phyloP scores from a whole-genome alignment of 1,140 invertebrate genomes.

The Tyrophagus putrescentiae region DNA sequence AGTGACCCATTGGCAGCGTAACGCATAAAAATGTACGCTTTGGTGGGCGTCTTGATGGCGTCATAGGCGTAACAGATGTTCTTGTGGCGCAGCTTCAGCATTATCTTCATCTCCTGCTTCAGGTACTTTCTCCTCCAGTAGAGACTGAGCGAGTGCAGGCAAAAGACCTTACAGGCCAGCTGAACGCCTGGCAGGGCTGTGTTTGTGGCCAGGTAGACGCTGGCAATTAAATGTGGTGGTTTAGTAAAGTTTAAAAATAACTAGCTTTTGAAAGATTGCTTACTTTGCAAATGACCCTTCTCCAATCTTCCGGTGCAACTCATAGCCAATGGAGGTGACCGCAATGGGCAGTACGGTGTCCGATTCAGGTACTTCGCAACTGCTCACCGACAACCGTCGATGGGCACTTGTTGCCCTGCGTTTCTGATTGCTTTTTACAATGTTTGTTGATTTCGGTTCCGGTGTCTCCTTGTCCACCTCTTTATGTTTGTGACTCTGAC shows the following conservation, averaged over 20 bases:
- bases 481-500: no score
- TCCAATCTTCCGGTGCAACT: not conserved
- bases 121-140: not conserved
- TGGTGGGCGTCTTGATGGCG: not conserved
- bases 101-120: slow-evolving; percentile 8
- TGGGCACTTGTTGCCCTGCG: no score
- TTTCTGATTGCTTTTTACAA: no score
- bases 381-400: no score
- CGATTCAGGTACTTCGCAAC: no score
- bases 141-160: not conserved
- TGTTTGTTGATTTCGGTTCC: no score
- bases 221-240: not conserved
- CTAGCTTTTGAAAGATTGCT: no score
- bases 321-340: not conserved
- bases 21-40: slow-evolving; percentile 6
- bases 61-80: not conserved
- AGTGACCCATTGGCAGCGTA: not conserved
- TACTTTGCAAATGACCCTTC: not conserved
- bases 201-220: not conserved
- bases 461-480: no score
- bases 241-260: not conserved
- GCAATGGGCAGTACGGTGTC: not conserved
- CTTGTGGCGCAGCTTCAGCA: not conserved
- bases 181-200: not conserved
- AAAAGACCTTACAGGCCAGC: not conserved